These are phyloP conservation scores for Trachelipus rathkii DNA, from an alignment of 1,140 invertebrate species.

Conservation along the genomic window DNA sequence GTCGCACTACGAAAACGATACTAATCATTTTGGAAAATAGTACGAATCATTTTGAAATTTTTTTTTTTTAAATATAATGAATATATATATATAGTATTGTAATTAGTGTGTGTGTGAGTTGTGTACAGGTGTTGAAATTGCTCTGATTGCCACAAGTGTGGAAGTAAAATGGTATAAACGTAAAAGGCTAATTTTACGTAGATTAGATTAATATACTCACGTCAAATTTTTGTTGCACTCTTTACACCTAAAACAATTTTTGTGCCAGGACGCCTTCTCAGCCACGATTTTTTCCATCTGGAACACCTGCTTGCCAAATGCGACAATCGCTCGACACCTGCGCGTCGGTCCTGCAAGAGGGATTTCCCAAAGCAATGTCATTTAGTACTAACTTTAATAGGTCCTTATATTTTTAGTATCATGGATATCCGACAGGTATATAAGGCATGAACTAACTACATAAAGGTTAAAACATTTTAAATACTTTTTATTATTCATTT, in stretches of 20 bases:
- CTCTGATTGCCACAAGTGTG: not conserved
- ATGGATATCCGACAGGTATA: no score
- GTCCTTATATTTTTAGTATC: no score
- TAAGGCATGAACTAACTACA: no score
- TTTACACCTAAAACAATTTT: constrained; percentile 82
- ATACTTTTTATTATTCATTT: no score
- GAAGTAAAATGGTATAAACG: not conserved
- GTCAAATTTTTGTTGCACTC: constrained; percentile 84
- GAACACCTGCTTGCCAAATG: constrained; percentile 76
- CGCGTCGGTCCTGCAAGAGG: constrained; percentile 23
- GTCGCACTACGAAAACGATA: no score
- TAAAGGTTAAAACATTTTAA: no score
- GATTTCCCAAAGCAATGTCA: not conserved
- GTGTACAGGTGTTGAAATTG: no score
- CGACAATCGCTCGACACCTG: constrained; percentile 38
- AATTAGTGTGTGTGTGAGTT: not conserved
- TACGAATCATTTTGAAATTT: no score
- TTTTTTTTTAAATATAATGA: no score
- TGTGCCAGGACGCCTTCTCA: constrained; percentile 80
- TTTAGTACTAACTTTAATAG: no score
- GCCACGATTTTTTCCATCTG: constrained; percentile 91
- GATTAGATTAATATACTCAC: constrained; percentile 54
- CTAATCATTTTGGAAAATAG: no score
- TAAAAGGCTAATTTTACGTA: not conserved
- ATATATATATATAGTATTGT: constrained; percentile 25